Evolutionary conservation across 2,888 invertebrate species (phyloP), one percentile per base, ranked within the genome.

Genomic region (Uropetala carovei): DNA sequence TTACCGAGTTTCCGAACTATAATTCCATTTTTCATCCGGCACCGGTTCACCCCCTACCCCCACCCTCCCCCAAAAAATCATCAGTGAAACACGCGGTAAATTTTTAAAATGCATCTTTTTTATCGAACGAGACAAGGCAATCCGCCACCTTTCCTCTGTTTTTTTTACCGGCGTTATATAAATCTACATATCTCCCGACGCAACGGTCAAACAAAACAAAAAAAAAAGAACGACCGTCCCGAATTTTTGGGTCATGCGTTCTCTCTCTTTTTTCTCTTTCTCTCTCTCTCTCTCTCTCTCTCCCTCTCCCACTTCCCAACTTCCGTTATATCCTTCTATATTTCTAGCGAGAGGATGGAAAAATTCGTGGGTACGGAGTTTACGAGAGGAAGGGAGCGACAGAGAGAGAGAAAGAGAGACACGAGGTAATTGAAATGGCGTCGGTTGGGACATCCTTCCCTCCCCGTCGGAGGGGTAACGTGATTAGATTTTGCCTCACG

Each of bases 401-500:
- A 75, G 27, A 75, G 64, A 64, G 16, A 64, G 9, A n/a, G 68
- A 68, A 16, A 8, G 43, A 43, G 43, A 75, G n/a, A 64, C n/a
- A n/a, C 7, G 7, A 18, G 75, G 27, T 75, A 75, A 75, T 75
- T 75, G 75, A 75, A 75, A 75, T 27, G 75, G 75, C 75, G 27
- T 18, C 75, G 75, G 22, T 75, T 75, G 75, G 43, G 75, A 75
- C 75, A 27, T 75, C 27, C 68, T n/a, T 11, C 43, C 43, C 43
- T 43, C 43, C 5, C 5, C 68, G 68, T 22, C 75, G 75, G 27
- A 22, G n/a, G 75, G 75, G 22, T 75, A 75, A 75, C 75, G 75
- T 75, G 75, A 75, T 75, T 22, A 75, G 75, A 75, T 75, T 75
- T n/a, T 75, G 22, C n/a, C 64, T 68, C 68, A 68, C 68, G 68